A percentile compares a stretch with the other conserved stretches of the same genome.
Evolutionary conservation across 2,113 vertebrate genomes (phyloP).

Genomic region (Oxyruncus cristatus): DNA sequence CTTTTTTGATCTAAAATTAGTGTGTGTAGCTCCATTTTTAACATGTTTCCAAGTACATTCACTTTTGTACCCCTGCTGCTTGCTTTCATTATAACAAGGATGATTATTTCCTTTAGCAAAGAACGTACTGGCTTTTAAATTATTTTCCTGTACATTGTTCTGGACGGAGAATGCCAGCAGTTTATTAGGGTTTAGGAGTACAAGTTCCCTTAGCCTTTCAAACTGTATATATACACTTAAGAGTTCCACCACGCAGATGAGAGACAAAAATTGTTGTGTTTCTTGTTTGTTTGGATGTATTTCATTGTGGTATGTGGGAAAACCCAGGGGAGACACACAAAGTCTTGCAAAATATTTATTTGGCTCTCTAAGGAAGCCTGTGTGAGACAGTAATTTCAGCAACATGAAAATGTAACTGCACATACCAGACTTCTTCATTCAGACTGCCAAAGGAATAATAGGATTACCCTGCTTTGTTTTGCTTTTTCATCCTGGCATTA

Average conservation of each 20-base stretch:
- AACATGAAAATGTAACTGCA: not conserved
- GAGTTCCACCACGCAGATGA: not conserved
- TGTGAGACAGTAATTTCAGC: constrained; percentile 4
- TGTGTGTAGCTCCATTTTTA: not conserved
- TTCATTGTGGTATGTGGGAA: not conserved
- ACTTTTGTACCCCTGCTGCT: not conserved
- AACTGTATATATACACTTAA: not conserved
- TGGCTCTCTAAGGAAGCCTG: not conserved
- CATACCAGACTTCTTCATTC: constrained; percentile 46
- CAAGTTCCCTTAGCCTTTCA: not conserved
- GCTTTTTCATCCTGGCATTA: constrained; percentile 22
- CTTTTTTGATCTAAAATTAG: constrained; percentile 43
- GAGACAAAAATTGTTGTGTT: not conserved
- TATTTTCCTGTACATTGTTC: not conserved
- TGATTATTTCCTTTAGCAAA: not conserved
- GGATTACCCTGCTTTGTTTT: constrained; percentile 55
- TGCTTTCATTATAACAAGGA: not conserved
- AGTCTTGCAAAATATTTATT: not conserved
- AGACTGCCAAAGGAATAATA: constrained; percentile 57
- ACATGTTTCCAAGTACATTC: not conserved
- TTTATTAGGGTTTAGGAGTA: not conserved
- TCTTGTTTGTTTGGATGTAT: not conserved
- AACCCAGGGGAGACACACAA: not conserved
- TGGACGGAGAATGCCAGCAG: not conserved
- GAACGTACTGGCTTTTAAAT: not conserved